Conservation (phyloP, 2,113 vertebrate genomes). For the Periophthalmus modestus region DNA sequence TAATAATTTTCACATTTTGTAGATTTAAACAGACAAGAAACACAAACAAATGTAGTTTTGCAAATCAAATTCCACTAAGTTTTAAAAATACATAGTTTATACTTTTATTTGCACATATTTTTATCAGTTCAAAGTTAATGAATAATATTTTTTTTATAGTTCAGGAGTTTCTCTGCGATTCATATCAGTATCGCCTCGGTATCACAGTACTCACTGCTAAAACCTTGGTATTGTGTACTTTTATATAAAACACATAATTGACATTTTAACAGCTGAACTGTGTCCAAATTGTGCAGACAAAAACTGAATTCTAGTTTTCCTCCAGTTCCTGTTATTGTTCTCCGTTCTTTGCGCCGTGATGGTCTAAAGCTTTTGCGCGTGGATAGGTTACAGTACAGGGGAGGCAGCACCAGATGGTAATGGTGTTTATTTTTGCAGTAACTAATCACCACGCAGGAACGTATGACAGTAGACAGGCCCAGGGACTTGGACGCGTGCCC, state of each 20-base stretch:
- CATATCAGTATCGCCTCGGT: no score
- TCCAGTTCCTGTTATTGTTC: conserved; percentile 37
- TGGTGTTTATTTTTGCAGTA: conserved; percentile 75
- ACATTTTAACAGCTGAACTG: background rate
- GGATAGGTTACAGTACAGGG: conserved; percentile 67
- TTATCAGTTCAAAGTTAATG: no score
- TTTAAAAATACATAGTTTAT: no score
- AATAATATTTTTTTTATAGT: no score
- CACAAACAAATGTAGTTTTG: background rate
- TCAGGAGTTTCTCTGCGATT: no score
- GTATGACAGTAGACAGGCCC: conserved; percentile 65
- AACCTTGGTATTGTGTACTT: background rate
- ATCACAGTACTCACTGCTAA: no score
- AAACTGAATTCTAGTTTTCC: conserved; percentile 22
- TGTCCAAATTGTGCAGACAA: background rate
- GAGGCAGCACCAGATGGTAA: conserved; percentile 70
- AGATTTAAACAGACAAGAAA: background rate
- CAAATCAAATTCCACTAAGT: no score
- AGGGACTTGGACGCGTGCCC: conserved; percentile 61
- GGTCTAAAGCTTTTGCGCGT: conserved; percentile 71
- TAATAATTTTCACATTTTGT: background rate
- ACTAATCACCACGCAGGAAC: conserved; percentile 72
- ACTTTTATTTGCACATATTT: no score
- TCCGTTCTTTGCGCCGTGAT: conserved; percentile 65
- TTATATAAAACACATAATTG: background rate